Evolutionary conservation across 2,888 invertebrate species (phyloP).

Genomic region (Rhagonycha fulva): DNA sequence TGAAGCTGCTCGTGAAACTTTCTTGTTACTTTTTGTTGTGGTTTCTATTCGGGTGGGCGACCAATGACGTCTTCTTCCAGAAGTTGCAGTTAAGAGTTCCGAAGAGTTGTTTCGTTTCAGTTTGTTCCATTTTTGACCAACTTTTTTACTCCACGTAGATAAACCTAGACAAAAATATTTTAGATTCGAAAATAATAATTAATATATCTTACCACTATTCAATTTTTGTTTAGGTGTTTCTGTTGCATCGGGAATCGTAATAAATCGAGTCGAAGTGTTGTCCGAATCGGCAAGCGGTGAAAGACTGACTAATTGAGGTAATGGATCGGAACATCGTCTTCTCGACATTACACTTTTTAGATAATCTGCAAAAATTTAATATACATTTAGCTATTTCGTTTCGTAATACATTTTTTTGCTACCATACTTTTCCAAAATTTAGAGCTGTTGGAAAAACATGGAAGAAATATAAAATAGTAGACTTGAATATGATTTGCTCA

Average conservation of each 20-base stretch:
- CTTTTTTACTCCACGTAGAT: constrained; percentile 64
- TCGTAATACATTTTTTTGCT: no score
- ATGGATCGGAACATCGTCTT: constrained; percentile 60
- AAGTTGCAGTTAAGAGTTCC: constrained; percentile 56
- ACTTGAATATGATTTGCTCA: no score
- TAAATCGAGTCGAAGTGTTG: constrained; percentile 34
- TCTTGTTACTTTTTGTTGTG: constrained; percentile 37
- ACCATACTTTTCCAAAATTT: no score
- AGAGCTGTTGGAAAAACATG: no score
- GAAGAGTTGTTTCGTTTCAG: constrained; percentile 63
- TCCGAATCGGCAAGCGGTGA: constrained; percentile 51
- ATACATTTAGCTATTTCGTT: neutral
- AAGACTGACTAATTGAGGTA: constrained; percentile 62
- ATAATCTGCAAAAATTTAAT: neutral
- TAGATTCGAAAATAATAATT: constrained; percentile 1
- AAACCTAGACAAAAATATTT: constrained; percentile 53
- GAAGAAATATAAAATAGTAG: no score
- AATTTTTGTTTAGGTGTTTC: constrained; percentile 31
- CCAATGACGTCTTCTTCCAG: constrained; percentile 55
- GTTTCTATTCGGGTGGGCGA: constrained; percentile 50
- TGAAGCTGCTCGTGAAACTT: constrained; percentile 60
- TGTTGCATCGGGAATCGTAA: constrained; percentile 11
- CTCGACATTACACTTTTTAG: constrained; percentile 58
- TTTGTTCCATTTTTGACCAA: constrained; percentile 65
- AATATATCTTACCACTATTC: constrained; percentile 29